Conservation (phyloP, 2,797 vertebrate genomes). For the Pipistrellus nathusii region DNA sequence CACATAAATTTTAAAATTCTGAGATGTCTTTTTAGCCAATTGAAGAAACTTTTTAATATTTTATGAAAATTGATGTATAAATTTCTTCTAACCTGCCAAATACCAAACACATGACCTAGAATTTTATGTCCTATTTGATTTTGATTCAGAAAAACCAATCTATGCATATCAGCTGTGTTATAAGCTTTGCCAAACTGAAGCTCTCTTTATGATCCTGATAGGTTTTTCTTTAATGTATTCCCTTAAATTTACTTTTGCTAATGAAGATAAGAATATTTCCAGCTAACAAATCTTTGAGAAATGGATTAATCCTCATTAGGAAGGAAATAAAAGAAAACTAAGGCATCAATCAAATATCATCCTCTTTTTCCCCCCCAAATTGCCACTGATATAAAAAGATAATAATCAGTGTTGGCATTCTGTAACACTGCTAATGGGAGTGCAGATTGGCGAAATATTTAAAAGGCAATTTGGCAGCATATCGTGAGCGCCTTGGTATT, state of each 20-base stretch:
- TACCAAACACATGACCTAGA: slow-evolving; percentile 19
- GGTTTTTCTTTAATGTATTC: slow-evolving; percentile 37
- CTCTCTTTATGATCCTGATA: neutral
- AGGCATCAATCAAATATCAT: slow-evolving; percentile 52
- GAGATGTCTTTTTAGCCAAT: slow-evolving; percentile 43
- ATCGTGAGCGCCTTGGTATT: slow-evolving; percentile 28
- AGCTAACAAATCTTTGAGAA: neutral
- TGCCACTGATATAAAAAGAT: slow-evolving; percentile 39
- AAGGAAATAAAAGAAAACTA: slow-evolving; percentile 30
- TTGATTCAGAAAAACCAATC: slow-evolving; percentile 37
- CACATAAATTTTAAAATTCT: slow-evolving; percentile 64
- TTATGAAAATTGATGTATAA: slow-evolving; percentile 29
- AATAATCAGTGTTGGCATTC: slow-evolving; percentile 46
- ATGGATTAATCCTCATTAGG: slow-evolving; percentile 1
- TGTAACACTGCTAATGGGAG: slow-evolving; percentile 33
- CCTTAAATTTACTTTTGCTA: slow-evolving; percentile 14
- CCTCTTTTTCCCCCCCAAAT: neutral
- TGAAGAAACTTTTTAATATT: slow-evolving; percentile 53
- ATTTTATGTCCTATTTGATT: slow-evolving; percentile 45
- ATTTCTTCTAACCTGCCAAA: slow-evolving; percentile 47
- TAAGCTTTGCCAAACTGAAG: slow-evolving; percentile 36
- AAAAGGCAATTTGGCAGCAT: slow-evolving; percentile 40
- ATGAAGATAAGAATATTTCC: neutral
- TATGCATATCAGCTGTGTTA: neutral
- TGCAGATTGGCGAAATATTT: slow-evolving; percentile 62